Base-by-base conservation (phyloP, 2,797 vertebrate genomes). In the Lepus oiostolus region DNA sequence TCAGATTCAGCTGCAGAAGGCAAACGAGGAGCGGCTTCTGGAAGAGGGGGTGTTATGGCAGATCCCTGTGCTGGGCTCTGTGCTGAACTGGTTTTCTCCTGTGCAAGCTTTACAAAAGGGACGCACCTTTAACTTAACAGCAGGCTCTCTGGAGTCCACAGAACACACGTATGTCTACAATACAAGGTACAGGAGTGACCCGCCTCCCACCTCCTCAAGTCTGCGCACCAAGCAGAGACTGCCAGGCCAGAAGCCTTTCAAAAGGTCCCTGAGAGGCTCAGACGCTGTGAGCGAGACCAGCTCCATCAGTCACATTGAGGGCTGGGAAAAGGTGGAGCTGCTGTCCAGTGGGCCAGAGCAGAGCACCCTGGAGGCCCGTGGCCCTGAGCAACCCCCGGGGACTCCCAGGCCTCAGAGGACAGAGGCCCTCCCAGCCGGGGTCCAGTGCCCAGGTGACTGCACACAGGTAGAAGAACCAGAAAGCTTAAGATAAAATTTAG, bases 1-100 rank as follows among this genome's bases (percentile, higher is more conserved):
- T 7, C 99, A 99, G 84, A 97, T 98, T 58, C 99, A 99, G 97
- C 98, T 99, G 63, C 99, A 99, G 95, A 99, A 98, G 97, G 99
- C 99, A 70, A 99, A 98, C 4, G 99, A 99, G 96, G 99, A 99
- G 54, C 99, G 99, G 30, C 99, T 99, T 60, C 97, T 99, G 94
- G 99, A 99, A 94, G 99, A 99, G 99, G 99, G 99, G 7, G 98
- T 99, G 96, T 98, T 99, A 84, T 99, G 99, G 17, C 99, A 99
- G 98, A 99, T 99, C 95, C 99, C 99, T 0, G 97, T 99, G 0
- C 99, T 99, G 4, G 98, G 99, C 77, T 99, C 99, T 0, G 98
- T 99, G 95, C 98, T 99, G 26, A 99, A 99, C 97, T 99, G 99
- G 99, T 99, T 99, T 93, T 99, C 99, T 97, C 99, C 99, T 0